phyloP scores from a whole-genome alignment of 2,113 vertebrate species.

The Anser brachyrhynchus region DNA sequence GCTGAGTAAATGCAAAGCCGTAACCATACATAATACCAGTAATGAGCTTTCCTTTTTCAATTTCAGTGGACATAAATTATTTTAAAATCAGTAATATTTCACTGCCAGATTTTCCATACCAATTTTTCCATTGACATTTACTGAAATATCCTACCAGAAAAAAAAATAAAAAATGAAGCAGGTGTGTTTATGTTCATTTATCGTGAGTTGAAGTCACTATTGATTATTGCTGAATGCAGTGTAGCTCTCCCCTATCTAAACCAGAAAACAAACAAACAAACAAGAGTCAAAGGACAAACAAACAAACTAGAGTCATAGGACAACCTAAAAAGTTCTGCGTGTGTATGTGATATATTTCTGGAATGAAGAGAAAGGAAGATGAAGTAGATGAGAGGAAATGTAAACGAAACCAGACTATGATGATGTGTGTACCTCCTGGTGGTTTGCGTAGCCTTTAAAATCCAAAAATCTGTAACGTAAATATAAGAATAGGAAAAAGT shows the following conservation, averaged over 20 bases:
- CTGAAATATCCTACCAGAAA: background rate
- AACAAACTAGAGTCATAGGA: background rate
- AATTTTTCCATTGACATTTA: background rate
- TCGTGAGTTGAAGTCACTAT: background rate
- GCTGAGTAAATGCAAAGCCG: conserved; percentile 22
- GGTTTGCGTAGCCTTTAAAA: background rate
- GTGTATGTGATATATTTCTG: background rate
- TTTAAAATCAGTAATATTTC: conserved; percentile 12
- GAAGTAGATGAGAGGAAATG: background rate
- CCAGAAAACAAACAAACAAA: background rate
- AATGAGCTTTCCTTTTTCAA: conserved; percentile 8
- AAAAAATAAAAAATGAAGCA: background rate
- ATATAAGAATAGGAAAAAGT: background rate
- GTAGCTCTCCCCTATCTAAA: background rate
- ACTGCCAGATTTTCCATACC: background rate
- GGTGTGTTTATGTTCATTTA: background rate
- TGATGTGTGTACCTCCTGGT: background rate
- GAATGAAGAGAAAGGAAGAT: background rate
- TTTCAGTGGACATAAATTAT: background rate
- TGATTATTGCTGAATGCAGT: background rate
- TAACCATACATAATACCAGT: background rate
- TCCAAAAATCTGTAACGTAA: background rate
- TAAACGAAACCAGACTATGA: background rate
- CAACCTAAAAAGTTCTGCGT: background rate
- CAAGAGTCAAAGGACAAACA: background rate